These are phyloP conservation scores for Coranthus polyacanthus DNA, from an alignment of 2,797 vertebrate species.

Conservation along the genomic window DNA sequence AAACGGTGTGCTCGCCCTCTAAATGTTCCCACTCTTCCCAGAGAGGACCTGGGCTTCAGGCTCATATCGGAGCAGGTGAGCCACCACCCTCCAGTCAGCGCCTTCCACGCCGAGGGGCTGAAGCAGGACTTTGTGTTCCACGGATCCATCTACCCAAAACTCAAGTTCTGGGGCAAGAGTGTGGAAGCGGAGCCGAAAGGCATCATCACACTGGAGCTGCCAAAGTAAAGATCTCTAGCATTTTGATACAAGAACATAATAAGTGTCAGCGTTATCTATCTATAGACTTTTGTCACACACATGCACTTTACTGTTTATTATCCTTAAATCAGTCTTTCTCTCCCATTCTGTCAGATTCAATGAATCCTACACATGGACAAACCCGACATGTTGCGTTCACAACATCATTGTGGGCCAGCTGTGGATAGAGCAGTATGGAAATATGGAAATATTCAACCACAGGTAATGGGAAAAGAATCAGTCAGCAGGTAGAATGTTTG, in stretches of 20 bases:
- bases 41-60: constrained; percentile 97
- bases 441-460: constrained; percentile 94
- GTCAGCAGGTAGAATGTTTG: background rate
- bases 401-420: constrained; percentile 98
- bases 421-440: constrained; percentile 99
- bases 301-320: too few relatives aligned
- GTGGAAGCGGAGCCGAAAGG: constrained; percentile 98
- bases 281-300: too few relatives aligned
- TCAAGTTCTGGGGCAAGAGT: constrained; percentile 99
- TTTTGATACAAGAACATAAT: too few relatives aligned
- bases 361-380: constrained; percentile 97
- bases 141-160: constrained; percentile 98
- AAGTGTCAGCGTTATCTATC: too few relatives aligned
- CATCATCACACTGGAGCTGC: constrained; percentile 95
- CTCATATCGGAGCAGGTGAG: constrained; percentile 98
- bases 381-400: constrained; percentile 97
- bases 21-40: constrained; percentile 56
- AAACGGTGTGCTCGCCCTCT: background rate
- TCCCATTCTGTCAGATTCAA: constrained; percentile 82
- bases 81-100: constrained; percentile 97
- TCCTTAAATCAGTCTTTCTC: background rate
- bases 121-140: constrained; percentile 96
- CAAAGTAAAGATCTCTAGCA: constrained; percentile 85
- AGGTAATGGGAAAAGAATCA: constrained; percentile 81
- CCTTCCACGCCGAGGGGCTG: constrained; percentile 95